phyloP scores from a whole-genome alignment of 2,797 vertebrate species.

The Hoplostethus atlanticus region DNA sequence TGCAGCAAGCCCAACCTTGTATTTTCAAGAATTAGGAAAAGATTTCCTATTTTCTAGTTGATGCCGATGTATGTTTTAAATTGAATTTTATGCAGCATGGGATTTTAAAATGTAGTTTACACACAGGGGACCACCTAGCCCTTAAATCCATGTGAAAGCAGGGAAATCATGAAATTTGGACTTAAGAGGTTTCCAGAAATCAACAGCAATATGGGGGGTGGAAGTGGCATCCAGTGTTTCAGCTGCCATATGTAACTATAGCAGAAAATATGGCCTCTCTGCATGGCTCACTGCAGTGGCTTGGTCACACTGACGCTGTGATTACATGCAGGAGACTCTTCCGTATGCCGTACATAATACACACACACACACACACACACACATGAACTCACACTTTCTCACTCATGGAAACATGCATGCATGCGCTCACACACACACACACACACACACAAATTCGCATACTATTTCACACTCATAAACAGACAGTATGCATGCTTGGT shows the following conservation, averaged over 20 bases:
- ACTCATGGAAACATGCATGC: neutral
- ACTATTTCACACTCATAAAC: neutral
- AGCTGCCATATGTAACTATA: slow-evolving; percentile 25
- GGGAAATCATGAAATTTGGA: no score
- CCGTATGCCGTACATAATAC: slow-evolving; percentile 6
- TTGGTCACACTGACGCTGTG: slow-evolving; percentile 11
- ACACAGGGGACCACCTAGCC: no score
- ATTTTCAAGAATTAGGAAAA: neutral
- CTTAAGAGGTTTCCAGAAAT: neutral
- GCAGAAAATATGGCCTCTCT: slow-evolving; percentile 45
- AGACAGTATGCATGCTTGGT: neutral
- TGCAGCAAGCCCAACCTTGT: no score
- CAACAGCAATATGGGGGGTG: neutral
- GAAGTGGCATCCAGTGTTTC: neutral
- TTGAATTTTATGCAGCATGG: no score
- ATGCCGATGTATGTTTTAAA: neutral
- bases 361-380: slow-evolving; percentile 6
- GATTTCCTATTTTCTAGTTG: neutral
- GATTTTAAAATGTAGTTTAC: neutral
- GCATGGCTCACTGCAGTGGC: slow-evolving; percentile 35
- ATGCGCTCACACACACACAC: slow-evolving; percentile 4
- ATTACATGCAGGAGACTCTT: neutral
- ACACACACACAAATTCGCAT: neutral
- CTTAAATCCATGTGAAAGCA: no score
- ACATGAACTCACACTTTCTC: neutral